Base-by-base conservation (phyloP, 2,113 vertebrate species). In the Collichthys lucidus region DNA sequence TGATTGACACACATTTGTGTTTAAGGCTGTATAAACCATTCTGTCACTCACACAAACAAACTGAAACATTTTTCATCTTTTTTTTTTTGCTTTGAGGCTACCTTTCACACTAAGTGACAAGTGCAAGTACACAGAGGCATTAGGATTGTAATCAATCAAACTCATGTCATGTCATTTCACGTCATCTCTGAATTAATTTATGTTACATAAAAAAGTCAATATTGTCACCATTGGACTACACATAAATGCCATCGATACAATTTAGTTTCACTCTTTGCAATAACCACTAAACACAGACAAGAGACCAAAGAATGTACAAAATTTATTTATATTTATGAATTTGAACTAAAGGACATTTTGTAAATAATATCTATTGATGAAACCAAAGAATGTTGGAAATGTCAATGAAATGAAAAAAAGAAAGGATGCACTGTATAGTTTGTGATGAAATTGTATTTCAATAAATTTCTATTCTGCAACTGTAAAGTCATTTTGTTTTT, bases 241-340 rank as follows among this genome's bases (percentile, higher is more conserved):
- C 15, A 10, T 29, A 52, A 71, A 73, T 50, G 55, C 67, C 44
- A 61, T 56, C 22, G 5, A 11, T 22, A 74, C 31, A 22, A 52
- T 40, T 40, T 0, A 26, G 24, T 20, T 66, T 63, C 52, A 74
- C 55, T 74, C 61, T 66, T 85, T 84, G 46, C 74, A 89, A 76
- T 81, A 88, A 91, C 86, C 87, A 89, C 89, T 91, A 90, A 80
- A 64, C 82, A 80, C 46, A 75, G 50, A 88, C 61, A 40, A 64
- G 42, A 89, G 84, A 93, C 90, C 76, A 90, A 92, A 90, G 91
- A 95, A 93, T 93, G 91, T 94, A 92, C 72, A 87, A 73, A 68
- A 59, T 60, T 19, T 90, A 92, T 92, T 93, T 94, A 92, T 93
- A 91, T 92, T 92, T 93, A 89, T 92, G 81, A 88, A 90, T 90